Evolutionary conservation across 1,140 invertebrate genomes (phyloP).

Genomic region (Macrotrachela quadricornifera): DNA sequence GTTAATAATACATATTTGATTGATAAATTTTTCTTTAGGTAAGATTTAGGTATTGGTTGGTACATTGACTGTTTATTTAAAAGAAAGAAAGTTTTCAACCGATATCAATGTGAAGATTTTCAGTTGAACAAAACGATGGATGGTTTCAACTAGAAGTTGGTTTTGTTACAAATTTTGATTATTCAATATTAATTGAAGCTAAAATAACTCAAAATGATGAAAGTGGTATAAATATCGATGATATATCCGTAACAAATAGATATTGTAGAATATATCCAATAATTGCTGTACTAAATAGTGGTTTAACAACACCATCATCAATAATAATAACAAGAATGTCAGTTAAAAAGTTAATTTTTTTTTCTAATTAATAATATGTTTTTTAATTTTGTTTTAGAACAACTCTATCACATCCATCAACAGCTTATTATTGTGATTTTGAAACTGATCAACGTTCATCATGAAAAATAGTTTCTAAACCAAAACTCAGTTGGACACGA

Average conservation of each 20-base stretch:
- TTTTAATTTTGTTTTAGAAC: too few species aligned
- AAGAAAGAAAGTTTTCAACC: neutral
- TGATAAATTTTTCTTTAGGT: too few species aligned
- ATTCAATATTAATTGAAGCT: neutral
- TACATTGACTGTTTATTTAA: constrained; percentile 11
- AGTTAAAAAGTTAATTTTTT: too few species aligned
- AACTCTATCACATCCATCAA: constrained; percentile 24
- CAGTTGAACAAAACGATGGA: neutral
- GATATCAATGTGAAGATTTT: neutral
- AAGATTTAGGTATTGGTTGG: too few species aligned
- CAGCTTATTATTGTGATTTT: too few species aligned
- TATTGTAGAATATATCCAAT: constrained; percentile 15
- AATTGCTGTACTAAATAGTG: constrained; percentile 10
- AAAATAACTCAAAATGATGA: neutral
- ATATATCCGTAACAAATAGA: constrained; percentile 18
- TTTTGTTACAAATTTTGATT: neutral
- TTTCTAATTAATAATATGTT: too few species aligned
- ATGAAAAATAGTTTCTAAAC: too few species aligned
- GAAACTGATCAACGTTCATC: too few species aligned
- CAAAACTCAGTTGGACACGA: too few species aligned
- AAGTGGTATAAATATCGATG: neutral
- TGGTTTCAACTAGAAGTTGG: neutral
- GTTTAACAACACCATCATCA: constrained; percentile 12
- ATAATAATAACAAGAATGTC: constrained; percentile 17
- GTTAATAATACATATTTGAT: too few species aligned